These are phyloP conservation scores for Drosophila ezoana DNA, from an alignment of 2,888 invertebrate species.

Conservation along the genomic window DNA sequence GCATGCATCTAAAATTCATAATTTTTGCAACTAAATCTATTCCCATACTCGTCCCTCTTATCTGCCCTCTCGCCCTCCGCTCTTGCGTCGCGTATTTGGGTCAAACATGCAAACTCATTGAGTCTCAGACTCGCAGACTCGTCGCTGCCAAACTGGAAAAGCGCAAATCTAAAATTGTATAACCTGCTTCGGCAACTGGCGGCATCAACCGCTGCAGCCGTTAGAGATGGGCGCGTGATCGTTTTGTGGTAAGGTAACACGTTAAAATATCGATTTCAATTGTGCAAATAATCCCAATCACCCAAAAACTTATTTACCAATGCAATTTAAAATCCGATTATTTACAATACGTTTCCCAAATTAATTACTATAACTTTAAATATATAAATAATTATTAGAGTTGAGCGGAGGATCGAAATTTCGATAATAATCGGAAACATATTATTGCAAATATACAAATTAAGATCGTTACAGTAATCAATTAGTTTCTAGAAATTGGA, in stretches of 20 bases:
- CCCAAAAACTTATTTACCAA: too few species aligned
- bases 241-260: slow-evolving; percentile 1
- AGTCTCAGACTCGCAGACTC: slow-evolving; percentile 42
- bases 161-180: slow-evolving; percentile 75
- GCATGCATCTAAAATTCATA: slow-evolving; percentile 54
- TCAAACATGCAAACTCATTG: slow-evolving; percentile 79
- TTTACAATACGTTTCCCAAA: too few species aligned
- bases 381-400: too few species aligned
- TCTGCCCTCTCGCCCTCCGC: slow-evolving; percentile 1
- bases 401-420: too few species aligned
- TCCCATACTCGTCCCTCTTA: slow-evolving; percentile 15
- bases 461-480: too few species aligned
- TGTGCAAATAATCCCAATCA: background rate
- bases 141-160: slow-evolving; percentile 73
- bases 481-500: too few species aligned
- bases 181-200: slow-evolving; percentile 62
- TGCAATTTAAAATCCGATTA: too few species aligned
- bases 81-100: slow-evolving; percentile 65
- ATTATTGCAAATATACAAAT: too few species aligned
- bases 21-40: slow-evolving; percentile 29
- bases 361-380: too few species aligned
- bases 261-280: slow-evolving; percentile 1
- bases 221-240: slow-evolving; percentile 33
- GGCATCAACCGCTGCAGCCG: slow-evolving; percentile 28
- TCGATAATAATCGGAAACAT: too few species aligned